phyloP scores from a whole-genome alignment of 2,113 vertebrate species.

The Xiphorhynchus elegans region DNA sequence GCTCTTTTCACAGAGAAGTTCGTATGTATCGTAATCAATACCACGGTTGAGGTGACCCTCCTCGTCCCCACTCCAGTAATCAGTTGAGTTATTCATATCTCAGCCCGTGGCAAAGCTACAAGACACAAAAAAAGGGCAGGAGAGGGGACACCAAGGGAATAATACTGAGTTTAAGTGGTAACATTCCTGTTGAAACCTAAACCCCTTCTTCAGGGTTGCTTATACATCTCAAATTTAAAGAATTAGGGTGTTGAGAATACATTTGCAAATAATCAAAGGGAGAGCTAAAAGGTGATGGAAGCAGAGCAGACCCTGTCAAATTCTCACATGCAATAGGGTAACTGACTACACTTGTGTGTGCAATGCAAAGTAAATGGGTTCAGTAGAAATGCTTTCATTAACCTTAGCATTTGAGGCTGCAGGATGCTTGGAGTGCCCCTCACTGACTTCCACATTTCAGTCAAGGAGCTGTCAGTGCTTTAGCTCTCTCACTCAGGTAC shows the following conservation, averaged over 20 bases:
- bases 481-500: neutral
- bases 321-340: neutral
- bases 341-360: neutral
- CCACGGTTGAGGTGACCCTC: slow-evolving; percentile 71
- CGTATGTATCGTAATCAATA: slow-evolving; percentile 84
- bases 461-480: neutral
- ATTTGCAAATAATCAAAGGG: neutral
- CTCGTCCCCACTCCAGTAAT: slow-evolving; percentile 70
- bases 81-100: slow-evolving; percentile 66
- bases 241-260: neutral
- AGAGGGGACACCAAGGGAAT: neutral
- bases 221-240: neutral
- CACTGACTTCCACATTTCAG: neutral
- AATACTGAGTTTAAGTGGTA: neutral
- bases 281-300: neutral
- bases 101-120: slow-evolving; percentile 55
- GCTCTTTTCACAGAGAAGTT: slow-evolving; percentile 82
- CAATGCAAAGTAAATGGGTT: neutral
- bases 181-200: neutral
- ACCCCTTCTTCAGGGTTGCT: neutral
- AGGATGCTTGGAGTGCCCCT: neutral
- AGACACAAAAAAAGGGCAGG: neutral
- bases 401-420: neutral
- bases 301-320: neutral
- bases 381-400: neutral